A percentile compares a stretch with the other conserved stretches of the same genome.
phyloP scores from a whole-genome alignment of 1,140 invertebrate species.

The Papilio dardanus region DNA sequence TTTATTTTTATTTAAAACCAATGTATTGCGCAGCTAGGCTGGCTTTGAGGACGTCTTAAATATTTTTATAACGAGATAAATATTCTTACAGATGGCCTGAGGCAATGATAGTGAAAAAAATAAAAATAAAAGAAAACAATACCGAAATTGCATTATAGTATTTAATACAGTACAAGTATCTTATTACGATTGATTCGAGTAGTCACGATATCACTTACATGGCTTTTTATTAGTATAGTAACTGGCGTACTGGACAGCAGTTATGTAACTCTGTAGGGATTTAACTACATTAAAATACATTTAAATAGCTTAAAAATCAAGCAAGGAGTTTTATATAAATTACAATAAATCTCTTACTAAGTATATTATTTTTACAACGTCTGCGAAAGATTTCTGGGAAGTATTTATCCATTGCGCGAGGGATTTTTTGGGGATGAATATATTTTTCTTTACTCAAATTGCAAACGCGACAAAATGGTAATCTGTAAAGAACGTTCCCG shows the following conservation, averaged over 20 bases:
- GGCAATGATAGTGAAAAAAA: background rate
- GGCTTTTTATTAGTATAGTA: conserved; percentile 16
- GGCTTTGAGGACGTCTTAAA: background rate
- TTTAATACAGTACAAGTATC: conserved; percentile 11
- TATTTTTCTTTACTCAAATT: background rate
- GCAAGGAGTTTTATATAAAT: background rate
- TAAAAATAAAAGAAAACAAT: background rate
- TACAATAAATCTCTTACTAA: background rate
- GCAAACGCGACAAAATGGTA: background rate
- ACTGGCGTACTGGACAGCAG: background rate
- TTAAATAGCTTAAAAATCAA: background rate
- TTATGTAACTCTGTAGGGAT: background rate
- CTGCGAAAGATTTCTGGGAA: background rate
- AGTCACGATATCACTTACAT: conserved; percentile 36
- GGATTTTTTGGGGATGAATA: background rate
- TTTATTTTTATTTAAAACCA: too few species aligned
- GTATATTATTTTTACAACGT: background rate
- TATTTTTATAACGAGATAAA: background rate
- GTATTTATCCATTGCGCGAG: background rate
- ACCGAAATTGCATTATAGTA: background rate
- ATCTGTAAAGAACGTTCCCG: background rate
- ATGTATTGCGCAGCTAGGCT: too few species aligned
- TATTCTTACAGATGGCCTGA: background rate
- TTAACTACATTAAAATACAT: background rate
- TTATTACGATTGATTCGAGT: conserved; percentile 24